phyloP scores from a whole-genome alignment of 2,797 vertebrate genomes.

The Columba guinea region DNA sequence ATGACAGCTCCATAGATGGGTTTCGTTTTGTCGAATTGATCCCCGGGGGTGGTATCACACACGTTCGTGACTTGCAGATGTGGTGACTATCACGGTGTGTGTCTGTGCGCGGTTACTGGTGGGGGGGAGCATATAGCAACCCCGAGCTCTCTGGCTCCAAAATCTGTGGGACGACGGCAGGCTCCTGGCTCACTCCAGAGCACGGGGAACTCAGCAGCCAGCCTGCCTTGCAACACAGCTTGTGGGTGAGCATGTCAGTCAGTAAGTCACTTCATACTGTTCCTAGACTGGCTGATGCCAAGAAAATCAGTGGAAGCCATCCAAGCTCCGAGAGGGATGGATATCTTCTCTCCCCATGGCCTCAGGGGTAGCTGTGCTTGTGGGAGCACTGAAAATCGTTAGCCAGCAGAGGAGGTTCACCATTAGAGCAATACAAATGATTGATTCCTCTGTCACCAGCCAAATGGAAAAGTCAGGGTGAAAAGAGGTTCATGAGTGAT shows the following conservation, averaged over 20 bases:
- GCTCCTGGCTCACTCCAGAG: neutral
- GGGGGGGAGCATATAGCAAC: neutral
- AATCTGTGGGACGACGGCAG: neutral
- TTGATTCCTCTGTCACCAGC: neutral
- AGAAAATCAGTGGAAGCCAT: slow-evolving; percentile 8
- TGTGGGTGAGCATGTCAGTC: neutral
- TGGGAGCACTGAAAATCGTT: neutral
- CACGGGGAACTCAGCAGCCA: neutral
- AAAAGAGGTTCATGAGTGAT: neutral
- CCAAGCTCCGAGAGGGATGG: neutral
- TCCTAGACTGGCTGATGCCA: neutral
- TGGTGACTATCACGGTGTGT: neutral
- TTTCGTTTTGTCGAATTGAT: neutral
- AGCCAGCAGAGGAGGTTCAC: neutral
- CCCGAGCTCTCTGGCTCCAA: neutral
- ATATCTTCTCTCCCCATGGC: neutral
- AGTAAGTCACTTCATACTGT: neutral
- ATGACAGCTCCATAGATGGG: neutral
- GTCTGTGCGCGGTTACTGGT: neutral
- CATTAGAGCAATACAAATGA: slow-evolving; percentile 2
- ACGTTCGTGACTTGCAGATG: neutral
- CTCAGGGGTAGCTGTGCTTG: slow-evolving; percentile 11
- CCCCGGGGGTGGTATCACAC: neutral
- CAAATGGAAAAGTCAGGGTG: neutral
- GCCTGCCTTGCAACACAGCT: neutral